These are phyloP conservation scores for Lutjanus argentimaculatus DNA, from an alignment of 2,797 vertebrate species.

Conservation along the genomic window DNA sequence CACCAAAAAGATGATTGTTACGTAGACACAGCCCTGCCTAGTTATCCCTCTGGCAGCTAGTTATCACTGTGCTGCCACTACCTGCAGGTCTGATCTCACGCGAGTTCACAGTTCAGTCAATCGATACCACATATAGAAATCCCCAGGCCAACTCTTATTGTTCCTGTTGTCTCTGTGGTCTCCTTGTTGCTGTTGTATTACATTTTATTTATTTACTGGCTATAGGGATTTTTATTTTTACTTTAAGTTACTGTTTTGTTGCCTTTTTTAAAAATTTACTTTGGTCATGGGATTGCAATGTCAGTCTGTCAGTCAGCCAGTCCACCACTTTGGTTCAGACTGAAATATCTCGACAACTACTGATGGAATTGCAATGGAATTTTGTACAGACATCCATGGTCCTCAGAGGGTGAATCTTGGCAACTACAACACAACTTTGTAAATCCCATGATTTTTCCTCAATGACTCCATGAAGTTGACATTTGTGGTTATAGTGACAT, in stretches of 20 bases:
- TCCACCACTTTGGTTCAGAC: neutral
- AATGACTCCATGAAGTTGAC: neutral
- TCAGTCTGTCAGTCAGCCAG: too few relatives aligned
- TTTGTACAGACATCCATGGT: neutral
- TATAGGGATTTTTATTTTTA: neutral
- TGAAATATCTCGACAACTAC: neutral
- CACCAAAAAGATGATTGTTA: neutral
- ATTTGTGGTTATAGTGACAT: neutral
- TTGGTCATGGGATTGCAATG: neutral
- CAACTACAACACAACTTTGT: neutral
- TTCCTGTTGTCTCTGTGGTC: constrained; percentile 5
- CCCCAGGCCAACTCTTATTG: constrained; percentile 18
- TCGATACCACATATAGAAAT: constrained; percentile 44
- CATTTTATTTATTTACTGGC: constrained; percentile 26
- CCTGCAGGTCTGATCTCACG: constrained; percentile 22
- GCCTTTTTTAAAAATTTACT: neutral
- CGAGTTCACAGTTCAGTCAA: constrained; percentile 24
- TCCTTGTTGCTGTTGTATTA: constrained; percentile 26
- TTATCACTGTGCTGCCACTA: constrained; percentile 15
- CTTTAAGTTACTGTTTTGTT: neutral
- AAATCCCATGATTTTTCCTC: neutral
- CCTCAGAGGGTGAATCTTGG: neutral
- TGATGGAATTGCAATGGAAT: neutral
- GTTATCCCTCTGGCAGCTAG: constrained; percentile 30
- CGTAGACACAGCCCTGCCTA: constrained; percentile 11